Base-by-base conservation (phyloP, 2,113 vertebrate species). In the Esox niger region DNA sequence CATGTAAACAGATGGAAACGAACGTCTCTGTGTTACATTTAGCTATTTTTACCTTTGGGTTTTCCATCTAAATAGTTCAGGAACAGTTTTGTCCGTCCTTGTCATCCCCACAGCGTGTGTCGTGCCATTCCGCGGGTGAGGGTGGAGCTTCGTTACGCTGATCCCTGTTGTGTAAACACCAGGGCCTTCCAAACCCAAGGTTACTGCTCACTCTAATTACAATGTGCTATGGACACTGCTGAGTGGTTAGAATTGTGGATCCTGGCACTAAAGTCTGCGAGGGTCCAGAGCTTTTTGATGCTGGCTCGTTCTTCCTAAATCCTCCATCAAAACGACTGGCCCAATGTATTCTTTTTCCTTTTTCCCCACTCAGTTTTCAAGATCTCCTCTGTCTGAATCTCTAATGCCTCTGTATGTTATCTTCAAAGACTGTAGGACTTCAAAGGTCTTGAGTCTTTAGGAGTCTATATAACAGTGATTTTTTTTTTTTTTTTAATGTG, bases 181-280 rank as follows among this genome's bases (percentile, higher is more conserved):
- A 17, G 62, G 55, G 38, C 52, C 26, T 56, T 25, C 67, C 62
- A 67, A 72, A 30, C 52, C 4, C 0, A 57, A 64, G 72, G 47
- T 82, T 76, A 64, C 57, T 61, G 79, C 82, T 84, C 76, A 74
- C 78, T 82, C 79, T 82, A 82, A 87, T 81, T 81, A 66, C 38
- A 43, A 65, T 68, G 75, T 62, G 47, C 66, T 38, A 38, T 60
- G 15, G 63, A 64, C 68, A 69, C 78, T 67, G 67, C 59, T 64
- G 30, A 27, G 64, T 4, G 61, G 62, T 79, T 76, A 77, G 73
- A 62, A 57, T 79, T 78, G 77, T 65, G 74, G 72, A 75, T 76
- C 70, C 55, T 73, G 65, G 75, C 7, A 80, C 68, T 82, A 78
- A 43, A 76, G 78, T 62, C 73, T 27, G 27, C 68, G 31, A 61